phyloP scores from a whole-genome alignment of 1,140 invertebrate species.

The Heliconius hermathena region DNA sequence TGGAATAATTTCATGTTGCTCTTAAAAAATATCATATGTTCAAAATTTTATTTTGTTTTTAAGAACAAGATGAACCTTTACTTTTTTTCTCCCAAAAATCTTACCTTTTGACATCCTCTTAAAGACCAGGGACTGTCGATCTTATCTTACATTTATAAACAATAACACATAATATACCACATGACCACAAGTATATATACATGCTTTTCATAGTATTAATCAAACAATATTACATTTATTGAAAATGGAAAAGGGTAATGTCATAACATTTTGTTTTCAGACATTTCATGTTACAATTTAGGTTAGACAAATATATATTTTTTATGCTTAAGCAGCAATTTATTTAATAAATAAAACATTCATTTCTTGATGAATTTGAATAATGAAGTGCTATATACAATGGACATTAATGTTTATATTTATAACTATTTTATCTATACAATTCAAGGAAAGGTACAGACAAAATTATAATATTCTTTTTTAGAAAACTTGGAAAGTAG shows the following conservation, averaged over 20 bases:
- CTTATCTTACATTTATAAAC: conserved; percentile 20
- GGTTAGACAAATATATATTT: neutral
- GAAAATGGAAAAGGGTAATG: neutral
- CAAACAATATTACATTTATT: neutral
- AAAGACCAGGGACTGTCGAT: too few species aligned
- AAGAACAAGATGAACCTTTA: too few species aligned
- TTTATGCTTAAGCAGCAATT: neutral
- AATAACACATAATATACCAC: conserved; percentile 26
- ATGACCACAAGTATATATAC: conserved; percentile 17
- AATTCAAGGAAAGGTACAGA: neutral
- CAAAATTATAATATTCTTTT: neutral
- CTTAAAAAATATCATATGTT: too few species aligned
- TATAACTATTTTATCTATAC: conserved; percentile 9
- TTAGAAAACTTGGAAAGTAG: too few species aligned
- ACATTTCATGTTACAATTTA: neutral
- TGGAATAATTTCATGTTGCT: too few species aligned
- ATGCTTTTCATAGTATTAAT: conserved; percentile 12
- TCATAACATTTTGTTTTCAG: neutral
- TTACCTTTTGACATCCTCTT: neutral
- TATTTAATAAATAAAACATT: neutral
- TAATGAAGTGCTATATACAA: conserved; percentile 13
- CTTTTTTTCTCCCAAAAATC: too few species aligned
- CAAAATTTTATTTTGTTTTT: too few species aligned
- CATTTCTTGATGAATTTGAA: neutral
- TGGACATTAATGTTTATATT: neutral